These are phyloP conservation scores for Sterna hirundo DNA, from an alignment of 2,113 vertebrate genomes.

Conservation along the genomic window DNA sequence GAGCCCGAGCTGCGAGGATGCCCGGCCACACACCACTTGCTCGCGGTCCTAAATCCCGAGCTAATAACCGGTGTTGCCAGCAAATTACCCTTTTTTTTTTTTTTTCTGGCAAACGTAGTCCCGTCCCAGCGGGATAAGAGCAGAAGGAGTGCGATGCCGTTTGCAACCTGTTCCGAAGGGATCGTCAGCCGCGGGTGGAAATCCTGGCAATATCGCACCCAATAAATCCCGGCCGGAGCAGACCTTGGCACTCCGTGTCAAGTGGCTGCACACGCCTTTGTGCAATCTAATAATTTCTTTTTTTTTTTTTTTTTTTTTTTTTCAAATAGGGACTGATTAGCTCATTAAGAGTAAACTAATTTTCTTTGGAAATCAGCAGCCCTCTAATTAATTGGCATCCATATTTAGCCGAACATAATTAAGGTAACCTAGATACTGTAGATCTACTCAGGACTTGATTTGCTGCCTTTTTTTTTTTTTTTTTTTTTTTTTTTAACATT, in stretches of 20 bases:
- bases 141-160: neutral
- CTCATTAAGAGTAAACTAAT: constrained; percentile 2
- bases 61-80: rapidly evolving
- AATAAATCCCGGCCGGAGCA: rapidly evolving
- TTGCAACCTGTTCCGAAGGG: neutral
- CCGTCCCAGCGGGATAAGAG: rapidly evolving
- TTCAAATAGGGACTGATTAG: neutral
- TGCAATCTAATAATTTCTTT: neutral
- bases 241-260: neutral
- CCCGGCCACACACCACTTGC: neutral
- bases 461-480: neutral
- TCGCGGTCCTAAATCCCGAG: neutral
- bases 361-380: constrained; percentile 39
- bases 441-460: constrained; percentile 1
- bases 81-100: neutral
- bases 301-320: neutral
- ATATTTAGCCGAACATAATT: constrained; percentile 37
- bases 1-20: neutral
- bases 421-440: constrained; percentile 53
- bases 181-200: rapidly evolving
- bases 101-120: neutral
- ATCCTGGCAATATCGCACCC: neutral
- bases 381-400: constrained; percentile 22
- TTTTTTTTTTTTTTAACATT: neutral
- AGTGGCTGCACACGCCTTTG: neutral